phyloP scores from a whole-genome alignment of 2,113 vertebrate genomes.

The Microtus oregoni region DNA sequence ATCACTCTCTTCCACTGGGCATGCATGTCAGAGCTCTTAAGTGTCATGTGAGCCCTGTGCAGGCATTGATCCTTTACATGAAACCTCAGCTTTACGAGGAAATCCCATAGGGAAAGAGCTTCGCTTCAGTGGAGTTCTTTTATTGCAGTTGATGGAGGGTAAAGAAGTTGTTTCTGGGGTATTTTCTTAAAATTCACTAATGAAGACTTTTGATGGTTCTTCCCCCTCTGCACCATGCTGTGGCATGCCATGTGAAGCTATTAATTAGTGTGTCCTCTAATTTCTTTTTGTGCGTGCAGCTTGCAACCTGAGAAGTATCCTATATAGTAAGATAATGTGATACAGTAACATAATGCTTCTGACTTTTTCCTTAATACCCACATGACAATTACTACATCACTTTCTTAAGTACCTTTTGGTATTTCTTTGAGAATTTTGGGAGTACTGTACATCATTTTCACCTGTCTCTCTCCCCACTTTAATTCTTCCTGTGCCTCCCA shows the following conservation, averaged over 20 bases:
- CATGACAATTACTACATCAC: constrained; percentile 34
- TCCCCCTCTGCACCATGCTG: not conserved
- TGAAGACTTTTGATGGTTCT: not conserved
- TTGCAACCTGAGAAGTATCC: constrained; percentile 15
- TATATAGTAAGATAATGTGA: not conserved
- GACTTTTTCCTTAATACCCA: constrained; percentile 20
- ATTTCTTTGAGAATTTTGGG: not conserved
- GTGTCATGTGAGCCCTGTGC: not conserved
- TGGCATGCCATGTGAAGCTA: constrained; percentile 32
- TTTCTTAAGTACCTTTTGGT: not conserved
- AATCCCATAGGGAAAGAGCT: constrained; percentile 6
- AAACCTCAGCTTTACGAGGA: not conserved
- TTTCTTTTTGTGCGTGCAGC: constrained; percentile 15
- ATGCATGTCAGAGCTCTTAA: not conserved
- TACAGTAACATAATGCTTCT: not conserved
- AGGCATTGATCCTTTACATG: not conserved
- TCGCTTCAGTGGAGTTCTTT: constrained; percentile 40
- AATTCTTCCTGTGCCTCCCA: not conserved
- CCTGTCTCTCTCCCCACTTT: not conserved
- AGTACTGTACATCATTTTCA: not conserved
- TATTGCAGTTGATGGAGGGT: not conserved
- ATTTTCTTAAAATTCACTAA: constrained; percentile 58
- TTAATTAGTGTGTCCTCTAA: not conserved
- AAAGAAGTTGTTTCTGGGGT: constrained; percentile 19
- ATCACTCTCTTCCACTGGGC: not conserved